These are phyloP conservation scores for Gavialis gangeticus DNA, from an alignment of 2,113 vertebrate genomes.

Conservation along the genomic window DNA sequence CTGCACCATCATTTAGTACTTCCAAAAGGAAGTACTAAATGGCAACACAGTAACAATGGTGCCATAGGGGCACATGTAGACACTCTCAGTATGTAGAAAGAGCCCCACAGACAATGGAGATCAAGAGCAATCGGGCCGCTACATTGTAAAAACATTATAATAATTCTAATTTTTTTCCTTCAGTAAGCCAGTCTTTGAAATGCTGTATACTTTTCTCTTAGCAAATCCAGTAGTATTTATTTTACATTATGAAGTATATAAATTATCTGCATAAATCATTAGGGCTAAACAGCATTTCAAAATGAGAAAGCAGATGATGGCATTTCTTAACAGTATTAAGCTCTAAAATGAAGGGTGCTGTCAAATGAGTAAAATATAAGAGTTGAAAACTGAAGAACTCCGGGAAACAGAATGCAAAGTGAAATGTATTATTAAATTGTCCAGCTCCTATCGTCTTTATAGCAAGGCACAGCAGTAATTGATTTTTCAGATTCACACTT, in stretches of 20 bases:
- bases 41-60: too few relatives aligned
- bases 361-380: slow-evolving; percentile 25
- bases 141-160: neutral
- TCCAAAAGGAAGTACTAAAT: too few relatives aligned
- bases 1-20: too few relatives aligned
- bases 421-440: slow-evolving; percentile 18
- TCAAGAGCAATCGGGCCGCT: neutral
- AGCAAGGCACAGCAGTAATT: neutral
- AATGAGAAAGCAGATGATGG: slow-evolving; percentile 23
- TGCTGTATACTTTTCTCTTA: slow-evolving; percentile 2
- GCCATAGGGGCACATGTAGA: neutral
- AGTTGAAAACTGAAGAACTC: slow-evolving; percentile 12
- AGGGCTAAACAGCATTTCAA: slow-evolving; percentile 37
- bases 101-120: neutral
- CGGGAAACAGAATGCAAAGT: neutral
- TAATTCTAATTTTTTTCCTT: slow-evolving; percentile 46
- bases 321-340: slow-evolving; percentile 8
- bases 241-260: neutral
- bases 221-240: slow-evolving; percentile 25
- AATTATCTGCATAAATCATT: slow-evolving; percentile 44
- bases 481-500: neutral
- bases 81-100: neutral
- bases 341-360: neutral
- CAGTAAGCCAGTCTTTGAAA: neutral
- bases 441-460: neutral